Evolutionary conservation across 53 echinoderm and acorn worm species (phyloP).

Genomic region (Astropecten irregularis): DNA sequence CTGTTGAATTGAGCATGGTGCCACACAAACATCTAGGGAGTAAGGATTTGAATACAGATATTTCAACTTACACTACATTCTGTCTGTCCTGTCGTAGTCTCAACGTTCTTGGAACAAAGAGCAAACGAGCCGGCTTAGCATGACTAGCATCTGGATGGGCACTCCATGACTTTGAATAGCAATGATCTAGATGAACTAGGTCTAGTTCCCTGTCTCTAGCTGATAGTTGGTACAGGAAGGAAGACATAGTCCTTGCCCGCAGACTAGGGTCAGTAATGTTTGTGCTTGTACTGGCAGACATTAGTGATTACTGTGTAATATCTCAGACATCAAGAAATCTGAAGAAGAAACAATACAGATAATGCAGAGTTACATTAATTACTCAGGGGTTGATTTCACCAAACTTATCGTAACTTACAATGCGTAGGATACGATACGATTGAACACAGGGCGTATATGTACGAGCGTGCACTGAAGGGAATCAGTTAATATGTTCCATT

Average conservation of each 20-base stretch:
- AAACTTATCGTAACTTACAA: too few species aligned
- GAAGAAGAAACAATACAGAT: too few species aligned
- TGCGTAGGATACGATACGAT: too few species aligned
- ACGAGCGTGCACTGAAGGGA: too few species aligned
- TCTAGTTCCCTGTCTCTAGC: constrained; percentile 89
- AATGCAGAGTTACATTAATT: too few species aligned
- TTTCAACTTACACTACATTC: constrained; percentile 63
- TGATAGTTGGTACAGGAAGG: constrained; percentile 88
- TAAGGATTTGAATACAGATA: too few species aligned
- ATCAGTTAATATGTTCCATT: too few species aligned
- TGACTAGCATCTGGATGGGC: constrained; percentile 91
- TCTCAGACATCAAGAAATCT: not conserved
- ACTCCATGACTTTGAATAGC: constrained; percentile 88
- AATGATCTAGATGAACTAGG: constrained; percentile 89
- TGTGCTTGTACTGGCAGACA: not conserved
- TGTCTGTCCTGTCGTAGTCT: constrained; percentile 68
- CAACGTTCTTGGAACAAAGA: constrained; percentile 91
- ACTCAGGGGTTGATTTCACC: too few species aligned
- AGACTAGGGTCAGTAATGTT: constrained; percentile 1
- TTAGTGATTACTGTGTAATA: not conserved
- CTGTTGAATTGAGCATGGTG: too few species aligned
- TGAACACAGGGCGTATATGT: too few species aligned
- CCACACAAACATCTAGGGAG: too few species aligned
- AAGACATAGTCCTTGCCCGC: constrained; percentile 67
- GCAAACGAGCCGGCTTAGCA: constrained; percentile 88